Conservation (phyloP, 2,113 vertebrate species). For the Hippotragus niger region DNA sequence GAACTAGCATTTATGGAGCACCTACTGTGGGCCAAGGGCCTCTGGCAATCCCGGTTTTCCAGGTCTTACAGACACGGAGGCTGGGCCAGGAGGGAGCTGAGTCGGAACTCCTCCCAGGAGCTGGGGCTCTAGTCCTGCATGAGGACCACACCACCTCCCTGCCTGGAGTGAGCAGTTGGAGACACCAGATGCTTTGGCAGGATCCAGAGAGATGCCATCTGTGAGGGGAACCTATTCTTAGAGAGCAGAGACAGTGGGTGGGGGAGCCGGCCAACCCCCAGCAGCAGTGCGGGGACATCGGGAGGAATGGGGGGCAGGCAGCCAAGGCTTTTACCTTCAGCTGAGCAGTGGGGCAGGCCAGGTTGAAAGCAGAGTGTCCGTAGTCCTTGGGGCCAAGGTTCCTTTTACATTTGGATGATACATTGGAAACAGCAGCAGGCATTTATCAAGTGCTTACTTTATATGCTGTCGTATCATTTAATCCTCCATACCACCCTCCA, state of each 20-base stretch:
- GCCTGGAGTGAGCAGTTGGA: slow-evolving; percentile 71
- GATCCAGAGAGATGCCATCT: slow-evolving; percentile 69
- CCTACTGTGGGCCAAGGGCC: not conserved
- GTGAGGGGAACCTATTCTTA: slow-evolving; percentile 73
- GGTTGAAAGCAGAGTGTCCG: not conserved
- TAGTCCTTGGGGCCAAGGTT: not conserved
- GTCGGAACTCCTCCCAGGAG: slow-evolving; percentile 19
- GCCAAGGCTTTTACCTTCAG: slow-evolving; percentile 43
- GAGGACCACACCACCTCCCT: slow-evolving; percentile 49
- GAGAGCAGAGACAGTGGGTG: slow-evolving; percentile 64
- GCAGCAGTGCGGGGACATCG: not conserved
- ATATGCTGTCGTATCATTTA: rapidly evolving
- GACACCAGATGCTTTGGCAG: slow-evolving; percentile 72
- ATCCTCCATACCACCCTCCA: not conserved
- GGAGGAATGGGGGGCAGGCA: not conserved
- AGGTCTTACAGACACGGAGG: slow-evolving; percentile 9
- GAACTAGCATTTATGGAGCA: not conserved
- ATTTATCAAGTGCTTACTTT: not conserved
- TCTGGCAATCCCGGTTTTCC: not conserved
- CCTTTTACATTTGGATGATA: not conserved
- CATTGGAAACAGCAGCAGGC: not conserved
- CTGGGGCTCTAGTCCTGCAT: not conserved
- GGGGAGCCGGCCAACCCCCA: slow-evolving; percentile 1
- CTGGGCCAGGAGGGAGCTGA: not conserved
- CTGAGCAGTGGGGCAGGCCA: not conserved